phyloP scores from a whole-genome alignment of 2,888 invertebrate genomes.

The Unio delphinus region DNA sequence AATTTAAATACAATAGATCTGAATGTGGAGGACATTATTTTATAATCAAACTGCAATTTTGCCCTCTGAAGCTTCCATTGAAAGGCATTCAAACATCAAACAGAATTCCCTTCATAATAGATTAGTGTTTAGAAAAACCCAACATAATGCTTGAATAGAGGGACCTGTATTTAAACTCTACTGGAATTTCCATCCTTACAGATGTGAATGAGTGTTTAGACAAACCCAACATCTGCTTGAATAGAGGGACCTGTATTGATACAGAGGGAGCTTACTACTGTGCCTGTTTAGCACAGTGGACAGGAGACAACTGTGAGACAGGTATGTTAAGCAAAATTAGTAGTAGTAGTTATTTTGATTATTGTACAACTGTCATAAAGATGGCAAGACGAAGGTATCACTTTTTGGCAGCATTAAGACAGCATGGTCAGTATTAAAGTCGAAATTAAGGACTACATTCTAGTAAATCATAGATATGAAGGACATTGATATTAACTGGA shows the following conservation, averaged over 20 bases:
- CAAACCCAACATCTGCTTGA: constrained; percentile 26
- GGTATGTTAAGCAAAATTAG: constrained; percentile 8
- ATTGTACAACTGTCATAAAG: no score
- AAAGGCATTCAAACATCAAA: constrained; percentile 1
- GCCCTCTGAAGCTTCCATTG: no score
- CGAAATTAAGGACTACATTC: no score
- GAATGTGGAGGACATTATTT: no score
- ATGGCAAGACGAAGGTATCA: no score
- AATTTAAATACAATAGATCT: no score
- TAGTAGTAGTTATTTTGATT: no score
- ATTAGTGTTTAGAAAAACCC: constrained; percentile 30
- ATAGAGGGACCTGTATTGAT: constrained; percentile 45
- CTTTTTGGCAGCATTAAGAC: no score
- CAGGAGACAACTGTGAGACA: constrained; percentile 90
- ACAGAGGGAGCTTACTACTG: constrained; percentile 41
- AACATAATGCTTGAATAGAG: constrained; percentile 28
- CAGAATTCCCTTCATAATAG: constrained; percentile 2
- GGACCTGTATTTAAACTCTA: constrained; percentile 31
- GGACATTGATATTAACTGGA: no score
- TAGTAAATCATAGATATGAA: no score
- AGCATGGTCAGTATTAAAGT: no score
- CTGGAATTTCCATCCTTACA: constrained; percentile 20
- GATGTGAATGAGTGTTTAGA: constrained; percentile 42
- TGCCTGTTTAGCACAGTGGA: constrained; percentile 78
- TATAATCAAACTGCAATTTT: no score